phyloP scores from a whole-genome alignment of 2,888 invertebrate genomes.

The Eudemis profundana region DNA sequence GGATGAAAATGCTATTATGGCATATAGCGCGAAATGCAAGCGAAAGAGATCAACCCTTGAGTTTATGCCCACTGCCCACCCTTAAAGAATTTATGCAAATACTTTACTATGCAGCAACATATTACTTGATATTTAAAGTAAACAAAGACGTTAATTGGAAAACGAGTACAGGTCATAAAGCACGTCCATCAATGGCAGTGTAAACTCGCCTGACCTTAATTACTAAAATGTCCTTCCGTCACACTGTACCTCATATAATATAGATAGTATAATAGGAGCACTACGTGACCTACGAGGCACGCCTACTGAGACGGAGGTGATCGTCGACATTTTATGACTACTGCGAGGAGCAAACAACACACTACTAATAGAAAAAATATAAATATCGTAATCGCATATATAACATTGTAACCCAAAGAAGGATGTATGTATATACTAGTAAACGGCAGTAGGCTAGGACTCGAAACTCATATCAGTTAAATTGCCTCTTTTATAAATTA shows the following conservation, averaged over 20 bases:
- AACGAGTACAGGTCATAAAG: constrained; percentile 7
- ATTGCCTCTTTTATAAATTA: no score
- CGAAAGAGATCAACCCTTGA: no score
- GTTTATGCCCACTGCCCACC: no score
- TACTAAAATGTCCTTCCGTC: constrained; percentile 69
- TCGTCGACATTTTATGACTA: neutral
- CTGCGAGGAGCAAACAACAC: neutral
- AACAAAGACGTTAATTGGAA: constrained; percentile 10
- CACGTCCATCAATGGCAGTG: constrained; percentile 11
- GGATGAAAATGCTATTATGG: no score
- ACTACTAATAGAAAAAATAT: neutral
- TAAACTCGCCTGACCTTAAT: constrained; percentile 69
- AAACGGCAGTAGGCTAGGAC: neutral
- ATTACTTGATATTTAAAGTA: neutral
- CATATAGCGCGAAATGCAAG: no score
- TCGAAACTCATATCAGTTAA: no score
- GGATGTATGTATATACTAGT: neutral
- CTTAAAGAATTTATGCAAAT: no score
- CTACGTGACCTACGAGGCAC: constrained; percentile 44
- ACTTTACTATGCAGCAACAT: neutral
- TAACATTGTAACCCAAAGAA: neutral
- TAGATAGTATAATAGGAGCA: constrained; percentile 43
- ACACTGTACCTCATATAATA: constrained; percentile 22
- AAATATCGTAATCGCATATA: neutral
- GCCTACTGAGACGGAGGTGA: constrained; percentile 47